These are phyloP conservation scores for Colletes gigas DNA, from an alignment of 1,140 invertebrate genomes.

Conservation along the genomic window DNA sequence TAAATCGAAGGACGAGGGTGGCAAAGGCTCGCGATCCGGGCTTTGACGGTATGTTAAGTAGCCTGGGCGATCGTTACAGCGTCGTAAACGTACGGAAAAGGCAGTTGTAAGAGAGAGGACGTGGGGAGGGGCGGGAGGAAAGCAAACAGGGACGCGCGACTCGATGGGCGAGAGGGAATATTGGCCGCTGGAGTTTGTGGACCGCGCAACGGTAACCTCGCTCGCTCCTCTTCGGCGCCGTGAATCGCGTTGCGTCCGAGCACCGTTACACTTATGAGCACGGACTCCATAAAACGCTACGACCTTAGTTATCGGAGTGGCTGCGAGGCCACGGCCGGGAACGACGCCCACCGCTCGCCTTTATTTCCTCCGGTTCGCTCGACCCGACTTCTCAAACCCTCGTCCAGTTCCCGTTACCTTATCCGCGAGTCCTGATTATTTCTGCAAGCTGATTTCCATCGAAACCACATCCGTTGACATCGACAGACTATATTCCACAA, in stretches of 20 bases:
- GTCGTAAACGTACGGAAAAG: constrained; percentile 23
- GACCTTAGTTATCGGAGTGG: constrained; percentile 58
- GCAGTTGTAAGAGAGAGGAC: neutral
- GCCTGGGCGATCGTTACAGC: constrained; percentile 1
- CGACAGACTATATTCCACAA: too few species aligned
- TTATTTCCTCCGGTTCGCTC: constrained; percentile 32
- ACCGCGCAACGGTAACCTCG: constrained; percentile 78
- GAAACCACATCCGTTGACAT: too few species aligned
- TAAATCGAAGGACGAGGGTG: neutral
- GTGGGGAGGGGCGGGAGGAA: neutral
- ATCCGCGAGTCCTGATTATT: too few species aligned
- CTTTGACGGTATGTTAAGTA: constrained; percentile 23
- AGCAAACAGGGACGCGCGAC: constrained; percentile 57
- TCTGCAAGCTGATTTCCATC: too few species aligned
- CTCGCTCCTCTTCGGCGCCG: constrained; percentile 60
- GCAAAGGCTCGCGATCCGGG: neutral
- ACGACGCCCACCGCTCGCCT: constrained; percentile 40
- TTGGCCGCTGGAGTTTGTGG: constrained; percentile 75
- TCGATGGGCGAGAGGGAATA: constrained; percentile 52
- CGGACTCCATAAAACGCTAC: constrained; percentile 58
- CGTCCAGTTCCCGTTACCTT: constrained; percentile 26
- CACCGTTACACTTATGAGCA: constrained; percentile 79
- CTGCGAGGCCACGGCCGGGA: constrained; percentile 46
- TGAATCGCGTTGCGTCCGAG: constrained; percentile 67
- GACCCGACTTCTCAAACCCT: neutral